Evolutionary conservation across 1,140 invertebrate genomes (phyloP).

Genomic region (Periplaneta americana): DNA sequence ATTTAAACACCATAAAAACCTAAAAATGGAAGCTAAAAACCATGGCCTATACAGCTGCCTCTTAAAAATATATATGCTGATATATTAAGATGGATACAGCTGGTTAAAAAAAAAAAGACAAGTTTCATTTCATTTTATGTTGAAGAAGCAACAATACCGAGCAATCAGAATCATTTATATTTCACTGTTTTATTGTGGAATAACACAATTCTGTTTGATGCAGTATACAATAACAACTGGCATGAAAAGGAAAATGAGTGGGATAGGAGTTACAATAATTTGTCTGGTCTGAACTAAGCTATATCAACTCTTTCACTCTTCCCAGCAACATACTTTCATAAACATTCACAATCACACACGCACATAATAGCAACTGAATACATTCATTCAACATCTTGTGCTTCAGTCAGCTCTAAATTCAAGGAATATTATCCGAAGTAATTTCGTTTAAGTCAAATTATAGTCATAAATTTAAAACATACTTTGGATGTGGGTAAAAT

Average conservation of each 20-base stretch:
- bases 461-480: no score
- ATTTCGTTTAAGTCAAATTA: no score
- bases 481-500: no score
- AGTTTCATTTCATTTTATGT: neutral
- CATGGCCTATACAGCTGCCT: neutral
- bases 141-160: neutral
- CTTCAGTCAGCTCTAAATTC: neutral
- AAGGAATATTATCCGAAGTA: no score
- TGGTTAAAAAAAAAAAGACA: neutral
- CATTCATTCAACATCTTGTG: neutral
- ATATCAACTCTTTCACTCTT: neutral
- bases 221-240: neutral
- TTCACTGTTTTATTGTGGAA: neutral
- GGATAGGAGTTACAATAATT: neutral
- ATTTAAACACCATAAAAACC: no score
- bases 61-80: neutral
- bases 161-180: neutral
- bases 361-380: neutral
- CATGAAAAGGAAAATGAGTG: neutral
- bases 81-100: neutral
- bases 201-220: neutral
- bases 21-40: no score
- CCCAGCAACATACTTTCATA: neutral
- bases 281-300: neutral
- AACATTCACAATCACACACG: no score